Conservation (phyloP, 2,797 vertebrate genomes). For the Eupleurogrammus muticus region DNA sequence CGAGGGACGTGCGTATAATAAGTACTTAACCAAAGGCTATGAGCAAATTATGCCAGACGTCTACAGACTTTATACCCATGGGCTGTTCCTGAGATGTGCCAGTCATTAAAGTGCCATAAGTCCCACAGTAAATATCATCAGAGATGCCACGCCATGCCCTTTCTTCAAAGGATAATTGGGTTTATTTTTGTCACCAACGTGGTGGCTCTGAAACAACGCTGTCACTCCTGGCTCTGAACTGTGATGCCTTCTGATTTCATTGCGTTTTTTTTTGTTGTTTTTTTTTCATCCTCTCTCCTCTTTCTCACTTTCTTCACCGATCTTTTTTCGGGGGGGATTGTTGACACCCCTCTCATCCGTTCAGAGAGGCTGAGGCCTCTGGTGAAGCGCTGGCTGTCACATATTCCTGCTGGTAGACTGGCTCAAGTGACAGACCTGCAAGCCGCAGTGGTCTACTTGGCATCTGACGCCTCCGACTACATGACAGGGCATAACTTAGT, state of each 20-base stretch:
- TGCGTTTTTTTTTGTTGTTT: conserved; percentile 45
- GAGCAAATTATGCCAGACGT: conserved; percentile 56
- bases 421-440: conserved; percentile 91
- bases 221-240: conserved; percentile 81
- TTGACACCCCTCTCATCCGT: conserved; percentile 90
- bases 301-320: conserved; percentile 54
- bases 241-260: conserved; percentile 81
- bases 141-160: conserved; percentile 65
- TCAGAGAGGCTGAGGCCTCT: conserved; percentile 87
- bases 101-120: conserved; percentile 63
- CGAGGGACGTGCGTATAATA: conserved; percentile 29
- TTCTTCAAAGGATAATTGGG: conserved; percentile 81
- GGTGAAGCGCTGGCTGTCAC: conserved; percentile 87
- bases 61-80: conserved; percentile 30
- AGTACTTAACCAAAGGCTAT: conserved; percentile 60
- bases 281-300: background rate
- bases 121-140: conserved; percentile 73
- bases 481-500: conserved; percentile 94
- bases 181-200: conserved; percentile 83
- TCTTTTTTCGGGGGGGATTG: conserved; percentile 88
- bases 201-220: conserved; percentile 78
- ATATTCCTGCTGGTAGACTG: conserved; percentile 90
- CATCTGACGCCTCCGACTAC: conserved; percentile 89
- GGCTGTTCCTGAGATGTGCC: conserved; percentile 61
- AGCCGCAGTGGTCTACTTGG: conserved; percentile 90